phyloP scores from a whole-genome alignment of 1,140 invertebrate genomes.

The Zaprionus ornatus region DNA sequence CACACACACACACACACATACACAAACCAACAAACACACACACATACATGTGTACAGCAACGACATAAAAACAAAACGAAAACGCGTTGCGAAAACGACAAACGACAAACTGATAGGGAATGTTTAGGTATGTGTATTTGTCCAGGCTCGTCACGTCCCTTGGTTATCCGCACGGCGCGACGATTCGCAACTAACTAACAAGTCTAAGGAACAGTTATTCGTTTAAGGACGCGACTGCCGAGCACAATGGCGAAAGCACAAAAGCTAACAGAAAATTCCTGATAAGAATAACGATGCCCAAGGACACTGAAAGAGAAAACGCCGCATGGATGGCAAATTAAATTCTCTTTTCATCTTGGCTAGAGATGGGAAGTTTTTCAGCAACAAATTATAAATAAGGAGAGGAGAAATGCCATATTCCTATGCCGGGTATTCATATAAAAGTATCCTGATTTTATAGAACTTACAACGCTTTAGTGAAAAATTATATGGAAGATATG shows the following conservation, averaged over 20 bases:
- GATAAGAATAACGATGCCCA: constrained; percentile 65
- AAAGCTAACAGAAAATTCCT: constrained; percentile 54
- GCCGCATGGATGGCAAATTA: constrained; percentile 8
- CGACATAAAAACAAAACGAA: background rate
- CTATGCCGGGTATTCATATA: too few relatives aligned
- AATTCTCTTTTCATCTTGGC: constrained; percentile 16
- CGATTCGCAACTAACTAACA: constrained; percentile 76
- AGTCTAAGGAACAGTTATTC: constrained; percentile 39
- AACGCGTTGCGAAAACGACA: constrained; percentile 7
- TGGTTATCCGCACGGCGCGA: constrained; percentile 71
- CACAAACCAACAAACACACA: constrained; percentile 4
- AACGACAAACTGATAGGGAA: constrained; percentile 2
- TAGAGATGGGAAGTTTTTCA: background rate
- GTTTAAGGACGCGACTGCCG: constrained; percentile 58
- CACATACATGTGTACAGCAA: background rate
- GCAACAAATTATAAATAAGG: background rate
- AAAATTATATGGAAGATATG: too few relatives aligned
- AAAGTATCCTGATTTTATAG: too few relatives aligned
- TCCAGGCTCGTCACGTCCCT: constrained; percentile 28
- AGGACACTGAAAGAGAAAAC: constrained; percentile 48
- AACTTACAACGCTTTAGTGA: too few relatives aligned
- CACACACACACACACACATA: constrained; percentile 14
- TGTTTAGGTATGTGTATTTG: background rate
- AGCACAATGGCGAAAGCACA: constrained; percentile 35
- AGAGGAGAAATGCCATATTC: too few relatives aligned